Evolutionary conservation across 2,888 invertebrate genomes (phyloP).

Genomic region (Archips crataeganus): DNA sequence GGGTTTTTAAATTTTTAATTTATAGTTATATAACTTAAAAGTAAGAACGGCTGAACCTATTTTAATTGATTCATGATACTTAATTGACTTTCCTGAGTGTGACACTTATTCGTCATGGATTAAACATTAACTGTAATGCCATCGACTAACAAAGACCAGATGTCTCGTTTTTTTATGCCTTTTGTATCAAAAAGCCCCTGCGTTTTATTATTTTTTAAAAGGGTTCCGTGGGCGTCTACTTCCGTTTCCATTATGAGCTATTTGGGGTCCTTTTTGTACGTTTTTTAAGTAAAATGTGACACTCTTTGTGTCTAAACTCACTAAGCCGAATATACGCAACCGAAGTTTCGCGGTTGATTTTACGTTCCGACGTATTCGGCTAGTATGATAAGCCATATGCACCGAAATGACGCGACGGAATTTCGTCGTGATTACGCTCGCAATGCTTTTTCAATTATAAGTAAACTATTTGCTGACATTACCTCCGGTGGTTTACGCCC

Average conservation of each 20-base stretch:
- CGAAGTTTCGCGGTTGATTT: too few relatives aligned
- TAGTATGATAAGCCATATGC: too few relatives aligned
- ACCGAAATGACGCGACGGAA: too few relatives aligned
- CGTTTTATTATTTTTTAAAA: constrained; percentile 66
- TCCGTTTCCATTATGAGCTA: constrained; percentile 55
- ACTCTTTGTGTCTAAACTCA: constrained; percentile 45
- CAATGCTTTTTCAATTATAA: too few relatives aligned
- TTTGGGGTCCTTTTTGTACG: constrained; percentile 50
- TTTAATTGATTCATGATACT: neutral
- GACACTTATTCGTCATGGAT: neutral
- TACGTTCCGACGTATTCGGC: too few relatives aligned
- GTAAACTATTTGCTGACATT: too few relatives aligned
- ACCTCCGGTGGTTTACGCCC: too few relatives aligned
- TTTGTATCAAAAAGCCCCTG: constrained; percentile 43
- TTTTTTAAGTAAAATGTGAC: constrained; percentile 58
- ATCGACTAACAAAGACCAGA: constrained; percentile 20
- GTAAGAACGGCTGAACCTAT: too few relatives aligned
- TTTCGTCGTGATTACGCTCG: too few relatives aligned
- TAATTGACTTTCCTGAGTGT: neutral
- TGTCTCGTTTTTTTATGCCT: constrained; percentile 36
- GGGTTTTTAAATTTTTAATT: too few relatives aligned
- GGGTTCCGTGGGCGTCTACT: constrained; percentile 62
- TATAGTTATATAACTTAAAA: too few relatives aligned
- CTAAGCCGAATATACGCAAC: too few relatives aligned
- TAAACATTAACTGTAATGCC: neutral